phyloP scores from a whole-genome alignment of 2,113 vertebrate species.

The Desmodus rotundus region DNA sequence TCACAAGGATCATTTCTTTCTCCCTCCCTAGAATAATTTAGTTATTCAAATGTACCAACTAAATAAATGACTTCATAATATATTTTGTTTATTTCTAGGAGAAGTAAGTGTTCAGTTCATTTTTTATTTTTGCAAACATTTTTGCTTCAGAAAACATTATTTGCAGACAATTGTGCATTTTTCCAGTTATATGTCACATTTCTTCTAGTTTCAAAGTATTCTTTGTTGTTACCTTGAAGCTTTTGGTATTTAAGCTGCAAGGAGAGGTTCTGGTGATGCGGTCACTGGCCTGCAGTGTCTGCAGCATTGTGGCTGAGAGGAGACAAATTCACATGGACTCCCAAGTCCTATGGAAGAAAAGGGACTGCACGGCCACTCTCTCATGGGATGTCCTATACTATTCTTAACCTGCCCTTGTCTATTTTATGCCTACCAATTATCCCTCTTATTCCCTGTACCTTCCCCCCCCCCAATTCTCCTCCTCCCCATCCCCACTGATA shows the following conservation, averaged over 20 bases:
- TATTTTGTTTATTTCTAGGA: background rate
- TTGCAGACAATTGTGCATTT: slow-evolving; percentile 32
- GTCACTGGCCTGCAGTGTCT: no score
- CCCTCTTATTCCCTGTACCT: no score
- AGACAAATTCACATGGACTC: no score
- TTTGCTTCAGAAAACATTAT: slow-evolving; percentile 54
- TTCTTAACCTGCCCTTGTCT: no score
- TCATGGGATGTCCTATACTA: no score
- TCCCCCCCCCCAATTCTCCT: no score
- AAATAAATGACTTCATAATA: background rate
- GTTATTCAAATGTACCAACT: background rate
- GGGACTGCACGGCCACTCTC: no score
- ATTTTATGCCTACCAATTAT: no score
- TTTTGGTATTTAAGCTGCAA: slow-evolving; percentile 61
- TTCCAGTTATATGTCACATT: slow-evolving; percentile 64
- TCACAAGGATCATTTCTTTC: background rate
- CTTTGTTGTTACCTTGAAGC: slow-evolving; percentile 59
- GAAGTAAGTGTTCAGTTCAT: background rate
- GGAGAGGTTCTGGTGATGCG: slow-evolving; percentile 63
- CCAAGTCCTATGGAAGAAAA: no score
- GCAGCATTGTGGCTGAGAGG: no score
- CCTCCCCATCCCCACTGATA: no score
- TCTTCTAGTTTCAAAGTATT: slow-evolving; percentile 64
- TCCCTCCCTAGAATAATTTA: background rate
- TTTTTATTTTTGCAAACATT: slow-evolving; percentile 4